Conservation (phyloP, 1,140 invertebrate species). For the Mya arenaria region DNA sequence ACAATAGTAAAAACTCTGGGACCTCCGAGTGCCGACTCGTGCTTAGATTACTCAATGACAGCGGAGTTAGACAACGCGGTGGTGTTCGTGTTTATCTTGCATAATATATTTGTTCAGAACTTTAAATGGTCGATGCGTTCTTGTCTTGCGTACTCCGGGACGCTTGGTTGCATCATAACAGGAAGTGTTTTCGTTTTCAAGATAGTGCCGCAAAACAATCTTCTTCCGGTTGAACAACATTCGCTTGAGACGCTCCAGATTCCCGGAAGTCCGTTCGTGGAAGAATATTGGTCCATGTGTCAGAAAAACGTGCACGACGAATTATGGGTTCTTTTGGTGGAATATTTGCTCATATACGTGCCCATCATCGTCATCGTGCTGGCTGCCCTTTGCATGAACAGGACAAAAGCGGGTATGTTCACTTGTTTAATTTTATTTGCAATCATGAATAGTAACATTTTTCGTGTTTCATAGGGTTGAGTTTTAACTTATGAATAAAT, state of each 20-base stretch:
- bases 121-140: background rate
- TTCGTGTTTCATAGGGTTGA: background rate
- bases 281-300: constrained; percentile 35
- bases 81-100: background rate
- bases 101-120: constrained; percentile 6
- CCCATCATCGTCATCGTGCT: constrained; percentile 12
- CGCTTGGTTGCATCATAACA: background rate
- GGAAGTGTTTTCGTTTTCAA: background rate
- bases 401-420: background rate
- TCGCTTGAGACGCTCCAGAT: background rate
- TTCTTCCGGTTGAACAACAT: background rate
- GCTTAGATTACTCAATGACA: constrained; percentile 8
- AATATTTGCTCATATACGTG: constrained; percentile 34
- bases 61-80: constrained; percentile 8
- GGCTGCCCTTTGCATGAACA: background rate
- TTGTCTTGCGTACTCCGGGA: background rate
- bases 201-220: background rate
- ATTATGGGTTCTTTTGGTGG: background rate
- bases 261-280: background rate
- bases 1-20: background rate
- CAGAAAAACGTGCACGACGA: background rate
- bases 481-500: too few relatives aligned
- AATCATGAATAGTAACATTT: background rate
- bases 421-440: background rate
- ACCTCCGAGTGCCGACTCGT: background rate